Evolutionary conservation across 2,113 vertebrate species (phyloP), one percentile per base, ranked within the genome.

Genomic region (Prinia subflava): DNA sequence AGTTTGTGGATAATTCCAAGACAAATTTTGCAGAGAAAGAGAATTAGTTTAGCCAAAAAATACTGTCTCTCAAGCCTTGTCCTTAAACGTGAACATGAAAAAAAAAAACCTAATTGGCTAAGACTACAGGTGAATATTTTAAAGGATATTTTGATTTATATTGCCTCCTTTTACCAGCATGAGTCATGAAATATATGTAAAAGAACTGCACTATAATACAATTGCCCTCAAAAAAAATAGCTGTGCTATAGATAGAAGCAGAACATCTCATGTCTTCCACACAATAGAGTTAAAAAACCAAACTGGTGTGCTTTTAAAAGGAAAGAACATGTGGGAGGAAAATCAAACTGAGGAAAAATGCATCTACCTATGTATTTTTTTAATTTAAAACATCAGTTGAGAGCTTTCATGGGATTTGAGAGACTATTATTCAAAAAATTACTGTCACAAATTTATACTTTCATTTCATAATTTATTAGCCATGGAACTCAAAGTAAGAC

Each of bases 121-220:
- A 71, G 39, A 67, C 2, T 35, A 6, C 25, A 74, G 16, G 24
- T 46, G 15, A 89, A 17, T 52, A 35, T 56, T 89, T 65, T 14
- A 65, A 69, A 65, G 11, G 7, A n/a, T 57, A 49, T 53, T 75
- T 85, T 60, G 6, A 19, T 64, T 82, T 74, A 23, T 71, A 71
- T 76, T 86, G 3, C 10, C 4, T 62, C 11, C 62, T 79, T 64
- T 63, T 16, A 22, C 12, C 59, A 49, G 75, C 0, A 1, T 11
- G 4, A 80, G 11, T 13, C 33, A 24, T n/a, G 16, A 59, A 53
- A 5, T 28, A 42, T 21, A 50, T 0, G 0, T 22, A 30, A 41
- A 86, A 75, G 37, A 71, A 44, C 13, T 31, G 2, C 11, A 23
- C 21, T 46, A 28, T 27, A 80, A 22, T 12, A 35, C 27, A 83